A percentile compares a stretch with the other conserved stretches of the same genome.
Conservation (phyloP, 2,113 vertebrate species). For the Trinectes maculatus region DNA sequence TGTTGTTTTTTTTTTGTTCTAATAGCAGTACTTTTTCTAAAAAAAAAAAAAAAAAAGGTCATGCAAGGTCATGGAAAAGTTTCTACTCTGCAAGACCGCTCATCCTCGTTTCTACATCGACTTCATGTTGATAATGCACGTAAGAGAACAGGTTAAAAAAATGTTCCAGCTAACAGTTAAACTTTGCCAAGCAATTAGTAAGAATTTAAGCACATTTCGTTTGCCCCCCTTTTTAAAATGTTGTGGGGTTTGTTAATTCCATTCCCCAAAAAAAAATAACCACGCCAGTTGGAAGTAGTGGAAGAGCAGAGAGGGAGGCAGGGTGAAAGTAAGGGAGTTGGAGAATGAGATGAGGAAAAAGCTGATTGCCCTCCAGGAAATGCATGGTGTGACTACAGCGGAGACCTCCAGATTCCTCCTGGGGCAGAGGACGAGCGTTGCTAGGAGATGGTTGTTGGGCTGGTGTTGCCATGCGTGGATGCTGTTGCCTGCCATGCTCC, state of each 20-base stretch:
- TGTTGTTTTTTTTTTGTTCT: slow-evolving; percentile 11
- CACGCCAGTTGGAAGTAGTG: slow-evolving; percentile 73
- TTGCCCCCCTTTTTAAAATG: slow-evolving; percentile 27
- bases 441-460: slow-evolving; percentile 81
- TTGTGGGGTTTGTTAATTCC: slow-evolving; percentile 72
- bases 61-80: slow-evolving; percentile 57
- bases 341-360: slow-evolving; percentile 60
- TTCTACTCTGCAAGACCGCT: slow-evolving; percentile 9
- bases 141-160: background rate
- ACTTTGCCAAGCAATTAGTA: slow-evolving; percentile 22
- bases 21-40: background rate
- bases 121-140: background rate
- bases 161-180: slow-evolving; percentile 3
- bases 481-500: slow-evolving; percentile 74
- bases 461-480: slow-evolving; percentile 78
- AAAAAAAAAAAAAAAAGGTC: slow-evolving; percentile 53
- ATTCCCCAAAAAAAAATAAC: slow-evolving; percentile 70
- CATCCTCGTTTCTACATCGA: background rate
- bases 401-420: slow-evolving; percentile 84
- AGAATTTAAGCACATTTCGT: slow-evolving; percentile 33
- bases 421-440: slow-evolving; percentile 81
- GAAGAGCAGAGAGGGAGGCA: slow-evolving; percentile 56
- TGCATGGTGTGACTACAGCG: slow-evolving; percentile 77
- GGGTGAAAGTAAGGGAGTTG: slow-evolving; percentile 39
- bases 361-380: slow-evolving; percentile 83